Base-by-base conservation (phyloP, 2,888 invertebrate species). In the Drosophila meridiana region DNA sequence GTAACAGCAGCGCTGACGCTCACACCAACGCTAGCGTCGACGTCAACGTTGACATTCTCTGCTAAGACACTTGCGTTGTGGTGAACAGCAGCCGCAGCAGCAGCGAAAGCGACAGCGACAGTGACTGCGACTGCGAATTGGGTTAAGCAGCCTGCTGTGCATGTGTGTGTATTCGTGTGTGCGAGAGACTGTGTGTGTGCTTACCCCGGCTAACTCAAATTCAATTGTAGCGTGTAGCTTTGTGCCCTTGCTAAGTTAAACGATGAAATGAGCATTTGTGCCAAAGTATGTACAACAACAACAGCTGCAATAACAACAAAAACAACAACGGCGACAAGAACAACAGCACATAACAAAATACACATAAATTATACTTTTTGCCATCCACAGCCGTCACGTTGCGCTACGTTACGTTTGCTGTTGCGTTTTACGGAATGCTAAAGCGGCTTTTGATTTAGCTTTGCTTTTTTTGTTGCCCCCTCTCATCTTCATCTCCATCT, bases 171-270 rank as follows among this genome's bases (percentile, higher is more conserved):
- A 56, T 57, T 43, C 26, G 65, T 26, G 28, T 48, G 14, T 56
- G 50, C 68, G 58, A 58, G 57, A 38, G 69, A 55, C 71, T 36
- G 70, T 43, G 66, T 48, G 67, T 69, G 66, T 60, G 75, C 81
- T 77, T 80, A 74, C 66, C 74, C 77, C 65, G 72, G 69, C 83
- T 85, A 87, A 87, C 82, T 81, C 75, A 84, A 87, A 84, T 87
- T 87, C 87, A 85, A 84, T 84, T 84, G 83, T 80, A 84, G 87
- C 81, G 74, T 82, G 83, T 79, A 78, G 80, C 79, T 76, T 74
- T 75, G 70, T 87, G 87, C 87, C 89, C 85, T 85, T 85, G 84
- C 82, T 78, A 89, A 85, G 84, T 89, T 89, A 89, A 89, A 81
- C 79, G 85, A 74, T 79, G 84, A 89, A 89, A 85, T 89, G 85